Percentiles rank a stretch among this genome's conserved stretches.
These are phyloP conservation scores for Chaetura pelagica DNA, from an alignment of 2,113 vertebrate genomes.

Conservation along the genomic window DNA sequence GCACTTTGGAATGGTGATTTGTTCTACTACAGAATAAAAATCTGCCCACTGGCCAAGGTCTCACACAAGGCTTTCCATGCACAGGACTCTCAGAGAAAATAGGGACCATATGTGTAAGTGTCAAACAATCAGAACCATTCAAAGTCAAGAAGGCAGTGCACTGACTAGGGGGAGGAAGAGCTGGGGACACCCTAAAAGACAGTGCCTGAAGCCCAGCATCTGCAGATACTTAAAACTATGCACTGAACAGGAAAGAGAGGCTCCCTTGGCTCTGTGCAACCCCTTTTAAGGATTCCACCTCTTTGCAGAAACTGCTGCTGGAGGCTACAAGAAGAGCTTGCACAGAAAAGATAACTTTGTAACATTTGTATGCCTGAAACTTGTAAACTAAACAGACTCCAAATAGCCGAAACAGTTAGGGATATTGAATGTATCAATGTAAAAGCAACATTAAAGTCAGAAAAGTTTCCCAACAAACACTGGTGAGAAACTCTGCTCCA, in stretches of 20 bases:
- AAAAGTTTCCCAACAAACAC: neutral
- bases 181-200: neutral
- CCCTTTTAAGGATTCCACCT: neutral
- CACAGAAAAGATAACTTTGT: neutral
- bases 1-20: neutral
- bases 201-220: neutral
- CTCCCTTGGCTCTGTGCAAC: neutral
- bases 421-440: neutral
- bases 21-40: neutral
- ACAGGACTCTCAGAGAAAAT: neutral
- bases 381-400: fast-evolving
- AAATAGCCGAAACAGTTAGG: neutral
- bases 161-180: neutral
- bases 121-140: neutral
- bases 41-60: neutral
- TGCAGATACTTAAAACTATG: neutral
- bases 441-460: neutral
- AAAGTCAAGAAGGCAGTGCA: neutral
- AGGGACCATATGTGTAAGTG: fast-evolving
- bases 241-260: neutral
- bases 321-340: neutral
- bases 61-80: neutral
- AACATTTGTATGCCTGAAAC: neutral
- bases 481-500: neutral
- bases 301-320: neutral